These are phyloP conservation scores for Coptotermes formosanus DNA, from an alignment of 1,140 invertebrate genomes.

Conservation along the genomic window DNA sequence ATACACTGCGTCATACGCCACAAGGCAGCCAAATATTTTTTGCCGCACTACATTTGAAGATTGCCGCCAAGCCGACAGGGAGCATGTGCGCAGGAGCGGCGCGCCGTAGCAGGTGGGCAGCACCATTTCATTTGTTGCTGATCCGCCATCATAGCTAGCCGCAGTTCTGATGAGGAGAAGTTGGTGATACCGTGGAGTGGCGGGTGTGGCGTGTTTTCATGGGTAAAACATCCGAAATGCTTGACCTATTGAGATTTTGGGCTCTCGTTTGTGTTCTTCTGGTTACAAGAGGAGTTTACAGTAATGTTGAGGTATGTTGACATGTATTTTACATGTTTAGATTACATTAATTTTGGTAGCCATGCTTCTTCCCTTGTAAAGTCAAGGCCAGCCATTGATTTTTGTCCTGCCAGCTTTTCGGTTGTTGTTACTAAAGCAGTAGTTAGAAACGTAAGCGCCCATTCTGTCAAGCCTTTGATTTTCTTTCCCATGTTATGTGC, in stretches of 20 bases:
- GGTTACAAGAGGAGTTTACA: constrained; percentile 11
- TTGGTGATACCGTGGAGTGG: constrained; percentile 3
- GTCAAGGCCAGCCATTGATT: constrained; percentile 10
- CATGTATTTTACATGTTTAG: not conserved
- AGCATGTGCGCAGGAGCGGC: constrained; percentile 6
- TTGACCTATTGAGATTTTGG: not conserved
- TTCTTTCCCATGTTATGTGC: not conserved
- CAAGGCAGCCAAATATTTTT: no score
- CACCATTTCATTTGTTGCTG: not conserved
- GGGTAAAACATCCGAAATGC: not conserved
- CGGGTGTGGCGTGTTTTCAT: constrained; percentile 2
- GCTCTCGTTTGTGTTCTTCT: constrained; percentile 9
- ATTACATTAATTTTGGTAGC: not conserved
- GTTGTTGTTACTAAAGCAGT: not conserved
- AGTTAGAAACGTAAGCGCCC: not conserved
- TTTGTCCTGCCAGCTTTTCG: not conserved
- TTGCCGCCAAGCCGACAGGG: not conserved
- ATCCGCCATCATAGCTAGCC: constrained; percentile 10
- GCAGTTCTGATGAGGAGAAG: constrained; percentile 17
- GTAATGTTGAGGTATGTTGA: not conserved
- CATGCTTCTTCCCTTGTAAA: constrained; percentile 12
- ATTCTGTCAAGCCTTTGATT: not conserved
- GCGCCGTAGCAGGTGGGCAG: not conserved
- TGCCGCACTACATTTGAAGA: not conserved
- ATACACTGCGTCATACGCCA: no score